A percentile compares a stretch with the other conserved stretches of the same genome.
These are phyloP conservation scores for Parambassis ranga DNA, from an alignment of 2,797 vertebrate species.

Conservation along the genomic window DNA sequence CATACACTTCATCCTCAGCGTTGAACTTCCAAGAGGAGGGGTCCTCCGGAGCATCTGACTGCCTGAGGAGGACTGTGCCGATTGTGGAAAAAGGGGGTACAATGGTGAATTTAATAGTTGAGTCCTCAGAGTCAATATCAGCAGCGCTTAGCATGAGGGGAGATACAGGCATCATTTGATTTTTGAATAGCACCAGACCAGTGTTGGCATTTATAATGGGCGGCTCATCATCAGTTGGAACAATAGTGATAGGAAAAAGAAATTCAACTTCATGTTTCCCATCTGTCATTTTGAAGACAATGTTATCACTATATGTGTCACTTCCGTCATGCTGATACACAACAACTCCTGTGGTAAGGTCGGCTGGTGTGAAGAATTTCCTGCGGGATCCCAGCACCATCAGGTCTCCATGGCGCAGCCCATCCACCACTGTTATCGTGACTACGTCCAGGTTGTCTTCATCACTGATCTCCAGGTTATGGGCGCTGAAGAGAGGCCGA, in stretches of 20 bases:
- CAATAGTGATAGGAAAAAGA: conserved; percentile 92
- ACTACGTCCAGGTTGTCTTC: conserved; percentile 90
- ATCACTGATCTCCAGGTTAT: conserved; percentile 90
- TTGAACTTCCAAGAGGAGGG: conserved; percentile 87
- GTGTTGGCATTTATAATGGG: conserved; percentile 93
- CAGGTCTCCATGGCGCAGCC: conserved; percentile 88
- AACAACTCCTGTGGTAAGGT: conserved; percentile 83
- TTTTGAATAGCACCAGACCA: conserved; percentile 88
- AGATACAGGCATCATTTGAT: conserved; percentile 85
- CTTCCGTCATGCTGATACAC: conserved; percentile 92
- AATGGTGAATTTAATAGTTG: conserved; percentile 86
- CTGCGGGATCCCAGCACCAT: conserved; percentile 77
- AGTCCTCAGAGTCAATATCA: conserved; percentile 94
- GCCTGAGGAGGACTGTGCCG: conserved; percentile 86
- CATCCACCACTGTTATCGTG: conserved; percentile 85
- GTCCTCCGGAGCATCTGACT: conserved; percentile 85
- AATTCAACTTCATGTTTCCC: conserved; percentile 91
- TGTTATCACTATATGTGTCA: conserved; percentile 93
- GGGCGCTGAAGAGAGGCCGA: conserved; percentile 83
- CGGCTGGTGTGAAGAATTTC: conserved; percentile 85
- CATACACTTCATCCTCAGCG: conserved; percentile 82
- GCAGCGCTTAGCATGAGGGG: conserved; percentile 88
- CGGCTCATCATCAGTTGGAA: conserved; percentile 93
- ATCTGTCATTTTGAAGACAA: conserved; percentile 91
- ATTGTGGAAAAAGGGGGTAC: conserved; percentile 77